phyloP scores from a whole-genome alignment of 2,888 invertebrate species.

The Troglohyphantes excavatus region DNA sequence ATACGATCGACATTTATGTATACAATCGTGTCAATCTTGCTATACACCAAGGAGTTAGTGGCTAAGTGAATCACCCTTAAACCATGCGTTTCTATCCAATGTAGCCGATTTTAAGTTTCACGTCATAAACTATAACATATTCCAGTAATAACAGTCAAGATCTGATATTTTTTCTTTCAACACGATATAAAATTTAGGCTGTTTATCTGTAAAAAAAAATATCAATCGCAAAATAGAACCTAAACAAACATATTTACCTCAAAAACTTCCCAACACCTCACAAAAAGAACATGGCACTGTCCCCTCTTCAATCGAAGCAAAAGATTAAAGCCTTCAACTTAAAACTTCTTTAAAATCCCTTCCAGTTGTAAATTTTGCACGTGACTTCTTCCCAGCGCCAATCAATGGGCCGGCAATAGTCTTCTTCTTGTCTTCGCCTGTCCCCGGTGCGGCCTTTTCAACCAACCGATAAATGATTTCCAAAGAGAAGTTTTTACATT shows the following conservation, averaged over 20 bases:
- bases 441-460: slow-evolving; percentile 12
- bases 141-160: too few relatives aligned
- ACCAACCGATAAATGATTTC: slow-evolving; percentile 17
- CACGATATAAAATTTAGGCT: too few relatives aligned
- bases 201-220: too few relatives aligned
- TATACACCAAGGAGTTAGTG: too few relatives aligned
- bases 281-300: not conserved
- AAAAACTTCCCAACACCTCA: not conserved
- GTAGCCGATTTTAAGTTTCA: too few relatives aligned
- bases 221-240: not conserved
- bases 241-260: not conserved
- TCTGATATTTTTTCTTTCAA: too few relatives aligned
- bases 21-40: too few relatives aligned
- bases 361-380: slow-evolving; percentile 6
- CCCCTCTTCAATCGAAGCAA: not conserved
- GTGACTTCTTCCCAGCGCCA: slow-evolving; percentile 16
- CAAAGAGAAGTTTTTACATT: slow-evolving; percentile 8
- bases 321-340: not conserved
- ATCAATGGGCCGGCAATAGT: not conserved
- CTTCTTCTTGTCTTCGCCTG: not conserved
- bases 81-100: too few relatives aligned
- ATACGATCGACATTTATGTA: too few relatives aligned
- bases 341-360: slow-evolving; percentile 24
- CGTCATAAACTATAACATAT: too few relatives aligned
- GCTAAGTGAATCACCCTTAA: too few relatives aligned